phyloP scores from a whole-genome alignment of 1,140 invertebrate species.

The Caerostris darwini region DNA sequence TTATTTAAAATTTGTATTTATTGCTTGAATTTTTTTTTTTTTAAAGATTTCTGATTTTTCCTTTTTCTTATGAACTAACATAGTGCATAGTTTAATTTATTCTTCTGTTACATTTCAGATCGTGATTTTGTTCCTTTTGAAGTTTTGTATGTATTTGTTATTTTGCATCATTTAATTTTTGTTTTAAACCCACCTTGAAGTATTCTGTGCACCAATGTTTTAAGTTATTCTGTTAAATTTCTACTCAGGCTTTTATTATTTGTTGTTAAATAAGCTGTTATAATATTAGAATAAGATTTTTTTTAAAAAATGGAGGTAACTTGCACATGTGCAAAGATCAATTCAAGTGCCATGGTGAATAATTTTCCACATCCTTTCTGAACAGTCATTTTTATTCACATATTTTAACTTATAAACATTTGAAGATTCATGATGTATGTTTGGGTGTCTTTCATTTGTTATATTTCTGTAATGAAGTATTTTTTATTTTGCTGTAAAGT shows the following conservation, averaged over 20 bases:
- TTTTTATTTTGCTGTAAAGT: constrained; percentile 77
- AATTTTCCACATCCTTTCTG: constrained; percentile 61
- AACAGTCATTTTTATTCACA: constrained; percentile 69
- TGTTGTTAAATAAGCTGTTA: constrained; percentile 74
- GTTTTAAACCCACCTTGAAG: not conserved
- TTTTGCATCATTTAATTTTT: not conserved
- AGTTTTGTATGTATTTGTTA: not conserved
- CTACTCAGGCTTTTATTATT: constrained; percentile 61
- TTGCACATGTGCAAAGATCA: constrained; percentile 66
- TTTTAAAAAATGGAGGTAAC: constrained; percentile 52
- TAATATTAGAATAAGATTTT: constrained; percentile 32
- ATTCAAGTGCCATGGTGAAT: constrained; percentile 75
- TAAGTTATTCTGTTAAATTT: constrained; percentile 75
- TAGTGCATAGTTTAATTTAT: not conserved
- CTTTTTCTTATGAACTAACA: not conserved
- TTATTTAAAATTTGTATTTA: too few relatives aligned
- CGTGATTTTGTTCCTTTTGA: not conserved
- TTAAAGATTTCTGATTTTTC: not conserved
- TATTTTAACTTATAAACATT: constrained; percentile 66
- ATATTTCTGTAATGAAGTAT: constrained; percentile 76
- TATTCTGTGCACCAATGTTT: constrained; percentile 54
- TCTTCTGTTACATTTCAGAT: not conserved
- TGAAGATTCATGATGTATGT: constrained; percentile 59
- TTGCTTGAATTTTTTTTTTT: not conserved
- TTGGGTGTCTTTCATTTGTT: constrained; percentile 78